Percentiles rank a stretch among this genome's conserved stretches.
Conservation (phyloP, 2,888 invertebrate species). For the Venustoraphidia nigricollis region DNA sequence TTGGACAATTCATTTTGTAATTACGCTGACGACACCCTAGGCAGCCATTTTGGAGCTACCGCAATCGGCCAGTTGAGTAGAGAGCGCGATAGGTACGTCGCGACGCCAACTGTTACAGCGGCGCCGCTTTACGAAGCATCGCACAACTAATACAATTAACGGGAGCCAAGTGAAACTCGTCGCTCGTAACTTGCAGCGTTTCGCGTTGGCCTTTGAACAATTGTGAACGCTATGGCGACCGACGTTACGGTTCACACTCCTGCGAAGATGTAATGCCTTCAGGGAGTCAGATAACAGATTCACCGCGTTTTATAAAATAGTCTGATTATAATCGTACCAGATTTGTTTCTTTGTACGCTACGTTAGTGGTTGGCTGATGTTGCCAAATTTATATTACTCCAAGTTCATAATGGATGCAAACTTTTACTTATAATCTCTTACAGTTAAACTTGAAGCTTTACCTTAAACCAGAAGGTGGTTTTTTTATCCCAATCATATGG, state of each 20-base stretch:
- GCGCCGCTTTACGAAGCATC: conserved; percentile 18
- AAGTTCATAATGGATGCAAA: no score
- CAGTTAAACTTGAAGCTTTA: no score
- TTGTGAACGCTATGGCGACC: no score
- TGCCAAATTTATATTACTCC: no score
- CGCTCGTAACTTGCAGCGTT: conserved; percentile 26
- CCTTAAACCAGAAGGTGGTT: no score
- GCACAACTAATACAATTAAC: conserved; percentile 34
- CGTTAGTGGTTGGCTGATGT: no score
- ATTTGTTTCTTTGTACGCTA: not conserved
- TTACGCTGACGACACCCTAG: conserved; percentile 35
- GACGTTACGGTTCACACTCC: no score
- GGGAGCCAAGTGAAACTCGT: conserved; percentile 33
- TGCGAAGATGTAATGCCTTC: not conserved
- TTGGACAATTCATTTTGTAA: conserved; percentile 35
- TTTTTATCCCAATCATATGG: no score
- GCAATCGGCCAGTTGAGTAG: conserved; percentile 22
- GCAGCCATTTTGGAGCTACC: conserved; percentile 33
- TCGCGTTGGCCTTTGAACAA: no score
- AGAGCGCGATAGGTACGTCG: conserved; percentile 14
- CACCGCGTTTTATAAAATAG: conserved; percentile 1
- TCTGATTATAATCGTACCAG: not conserved
- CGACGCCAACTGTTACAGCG: not conserved
- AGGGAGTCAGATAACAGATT: not conserved
- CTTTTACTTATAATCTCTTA: no score